Evolutionary conservation across 2,113 vertebrate genomes (phyloP).

Genomic region (Menidia beryllina): DNA sequence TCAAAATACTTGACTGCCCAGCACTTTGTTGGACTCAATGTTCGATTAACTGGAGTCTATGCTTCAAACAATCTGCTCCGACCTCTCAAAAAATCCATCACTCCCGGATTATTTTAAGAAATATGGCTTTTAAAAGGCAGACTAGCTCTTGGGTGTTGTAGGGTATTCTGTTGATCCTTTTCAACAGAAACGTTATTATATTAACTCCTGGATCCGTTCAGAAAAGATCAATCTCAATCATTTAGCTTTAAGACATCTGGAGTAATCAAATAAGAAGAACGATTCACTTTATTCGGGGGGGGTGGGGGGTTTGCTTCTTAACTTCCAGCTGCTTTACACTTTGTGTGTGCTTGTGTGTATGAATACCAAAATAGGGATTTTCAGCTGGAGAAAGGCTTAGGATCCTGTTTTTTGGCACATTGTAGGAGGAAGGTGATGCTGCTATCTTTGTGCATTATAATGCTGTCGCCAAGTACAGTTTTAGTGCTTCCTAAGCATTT

Average conservation of each 20-base stretch:
- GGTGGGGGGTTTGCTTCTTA: too few relatives aligned
- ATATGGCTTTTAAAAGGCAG: neutral
- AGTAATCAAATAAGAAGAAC: neutral
- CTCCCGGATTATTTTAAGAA: neutral
- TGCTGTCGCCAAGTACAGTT: neutral
- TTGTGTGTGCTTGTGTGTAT: neutral
- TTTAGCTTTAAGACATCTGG: conserved; percentile 7
- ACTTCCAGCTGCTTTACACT: neutral
- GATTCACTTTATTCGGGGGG: neutral
- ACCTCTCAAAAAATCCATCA: neutral
- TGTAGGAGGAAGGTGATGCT: conserved; percentile 18
- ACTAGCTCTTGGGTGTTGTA: neutral
- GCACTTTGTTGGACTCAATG: neutral
- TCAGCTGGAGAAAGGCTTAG: neutral
- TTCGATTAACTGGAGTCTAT: neutral
- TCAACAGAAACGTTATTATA: neutral
- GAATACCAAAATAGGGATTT: neutral
- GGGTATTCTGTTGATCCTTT: neutral
- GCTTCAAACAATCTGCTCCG: neutral
- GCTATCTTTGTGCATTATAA: neutral
- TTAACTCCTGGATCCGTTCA: neutral
- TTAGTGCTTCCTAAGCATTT: neutral
- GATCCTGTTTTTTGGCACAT: conserved; percentile 15
- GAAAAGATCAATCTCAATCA: neutral
- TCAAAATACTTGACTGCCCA: neutral